Base-by-base conservation (phyloP, 2,797 vertebrate species). In the Sebastes hubbsi region DNA sequence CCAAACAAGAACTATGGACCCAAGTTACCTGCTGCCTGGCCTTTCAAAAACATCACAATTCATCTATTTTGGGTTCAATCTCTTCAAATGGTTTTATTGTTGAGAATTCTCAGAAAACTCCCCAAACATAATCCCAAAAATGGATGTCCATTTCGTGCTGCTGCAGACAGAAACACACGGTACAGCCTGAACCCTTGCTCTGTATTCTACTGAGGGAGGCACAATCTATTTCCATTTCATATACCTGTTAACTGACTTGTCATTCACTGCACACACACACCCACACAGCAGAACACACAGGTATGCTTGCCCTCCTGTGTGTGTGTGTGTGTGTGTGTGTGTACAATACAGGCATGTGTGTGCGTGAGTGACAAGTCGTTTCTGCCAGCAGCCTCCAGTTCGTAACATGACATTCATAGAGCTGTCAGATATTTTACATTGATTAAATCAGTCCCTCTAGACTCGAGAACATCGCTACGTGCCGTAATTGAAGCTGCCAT, bases 341-440 rank as follows among this genome's bases (percentile, higher is more conserved):
- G 54, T 60, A 10, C 5, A 6, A 4, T 20, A 9, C 30, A 32
- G n/a, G 5, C 4, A 6, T 64, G 59, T 60, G n/a, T 27, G 56
- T 42, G 58, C 58, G 76, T 42, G 74, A 80, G 38, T 76, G 87
- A 87, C 82, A 85, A 73, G 77, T 80, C 11, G 18, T 79, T 78
- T 80, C 58, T 83, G 78, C 82, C 72, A 80, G 74, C 71, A 75
- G 76, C 76, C 80, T 61, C 55, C 60, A 54, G 74, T 75, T 83
- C n/a, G 10, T 82, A 87, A 82, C 86, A 76, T 63, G 78, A 56
- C 78, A 74, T 82, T 80, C 83, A 75, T 49, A 18, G 78, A 86
- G 78, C 80, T 78, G 89, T 87, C 89, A 87, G 70, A 91, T 85
- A 89, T 82, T 79, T 74, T 29, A 22, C 59, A 24, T 61, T 32